Evolutionary conservation across 2,797 vertebrate genomes (phyloP), one percentile per base, ranked within the genome.

Genomic region (Rhynchotus rufescens): DNA sequence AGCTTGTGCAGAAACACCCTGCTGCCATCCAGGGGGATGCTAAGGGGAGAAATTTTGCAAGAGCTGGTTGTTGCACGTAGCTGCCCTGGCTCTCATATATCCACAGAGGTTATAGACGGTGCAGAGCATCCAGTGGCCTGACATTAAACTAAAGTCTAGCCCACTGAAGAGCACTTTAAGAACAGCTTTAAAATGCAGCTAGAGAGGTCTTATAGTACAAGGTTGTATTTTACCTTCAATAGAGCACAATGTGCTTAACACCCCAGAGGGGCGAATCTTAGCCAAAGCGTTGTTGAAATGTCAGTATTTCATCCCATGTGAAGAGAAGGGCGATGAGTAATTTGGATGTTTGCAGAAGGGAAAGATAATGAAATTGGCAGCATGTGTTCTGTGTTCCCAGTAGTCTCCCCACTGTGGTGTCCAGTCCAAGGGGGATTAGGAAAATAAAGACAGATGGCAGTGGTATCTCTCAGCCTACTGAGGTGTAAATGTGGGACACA

Each of bases 371-470:
- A 92, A 92, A 81, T 75, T 97, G 96, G 94, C 96, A 94, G 86
- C 26, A 69, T 65, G 23, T 71, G 56, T 68, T 81, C 47, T 40
- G 49, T 3, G 38, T 74, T 90, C 89, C 90, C 94, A 30, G 67
- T 65, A 67, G 91, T 93, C 91, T 83, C 89, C 91, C 86, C 78
- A 75, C 68, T 30, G 28, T 30, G 28, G 26, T 67, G 69, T 92
- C 96, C 95, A 94, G 86, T 88, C 57, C 56, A 66, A 49, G 64
- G 28, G 49, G 87, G 91, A 84, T 95, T 95, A 93, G 93, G 96
- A 97, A 97, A 97, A 97, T 97, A 97, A 75, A 95, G 95, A 96
- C 97, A 97, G 96, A 97, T 97, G 97, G 96, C 67, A 88, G 9
- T 59, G 40, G 19, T 65, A 78, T 86, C 74, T 94, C 83, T 89